Percentiles rank a stretch among this genome's conserved stretches.
Conservation (phyloP, 2,797 vertebrate genomes). For the Fistularia tabacaria region DNA sequence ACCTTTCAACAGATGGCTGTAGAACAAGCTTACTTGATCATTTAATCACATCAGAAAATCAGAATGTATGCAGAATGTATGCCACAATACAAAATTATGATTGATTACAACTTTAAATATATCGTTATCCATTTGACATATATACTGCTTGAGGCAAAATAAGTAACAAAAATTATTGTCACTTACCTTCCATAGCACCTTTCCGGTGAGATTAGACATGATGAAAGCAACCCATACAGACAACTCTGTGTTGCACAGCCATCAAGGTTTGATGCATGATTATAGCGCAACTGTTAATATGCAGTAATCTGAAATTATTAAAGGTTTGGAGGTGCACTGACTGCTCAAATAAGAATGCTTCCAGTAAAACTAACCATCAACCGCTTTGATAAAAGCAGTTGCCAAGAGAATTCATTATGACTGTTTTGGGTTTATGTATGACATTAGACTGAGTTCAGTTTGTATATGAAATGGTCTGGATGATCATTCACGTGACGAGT, state of each 20-base stretch:
- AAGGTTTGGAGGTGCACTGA: neutral
- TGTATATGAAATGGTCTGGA: constrained; percentile 66
- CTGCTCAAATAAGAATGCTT: constrained; percentile 25
- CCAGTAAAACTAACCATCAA: constrained; percentile 18
- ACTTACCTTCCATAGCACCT: constrained; percentile 36
- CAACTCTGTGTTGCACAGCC: constrained; percentile 30
- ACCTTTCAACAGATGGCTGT: constrained; percentile 45
- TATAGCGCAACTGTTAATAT: too few species aligned
- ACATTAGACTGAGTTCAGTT: constrained; percentile 68
- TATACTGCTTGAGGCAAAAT: constrained; percentile 27
- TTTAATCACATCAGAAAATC: constrained; percentile 33
- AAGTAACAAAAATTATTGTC: constrained; percentile 45
- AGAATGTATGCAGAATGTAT: too few species aligned
- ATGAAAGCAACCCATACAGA: constrained; percentile 32
- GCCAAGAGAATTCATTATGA: constrained; percentile 36
- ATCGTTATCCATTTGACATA: constrained; percentile 36
- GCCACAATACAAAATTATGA: constrained; percentile 2
- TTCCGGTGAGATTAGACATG: constrained; percentile 30
- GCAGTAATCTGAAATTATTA: neutral
- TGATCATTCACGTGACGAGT: constrained; percentile 66
- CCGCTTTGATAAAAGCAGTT: constrained; percentile 31
- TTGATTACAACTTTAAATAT: constrained; percentile 44
- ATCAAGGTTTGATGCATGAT: too few species aligned
- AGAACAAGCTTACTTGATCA: constrained; percentile 42
- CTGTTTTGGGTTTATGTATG: constrained; percentile 48